phyloP scores from a whole-genome alignment of 2,888 invertebrate species.

The Apodemia zela region DNA sequence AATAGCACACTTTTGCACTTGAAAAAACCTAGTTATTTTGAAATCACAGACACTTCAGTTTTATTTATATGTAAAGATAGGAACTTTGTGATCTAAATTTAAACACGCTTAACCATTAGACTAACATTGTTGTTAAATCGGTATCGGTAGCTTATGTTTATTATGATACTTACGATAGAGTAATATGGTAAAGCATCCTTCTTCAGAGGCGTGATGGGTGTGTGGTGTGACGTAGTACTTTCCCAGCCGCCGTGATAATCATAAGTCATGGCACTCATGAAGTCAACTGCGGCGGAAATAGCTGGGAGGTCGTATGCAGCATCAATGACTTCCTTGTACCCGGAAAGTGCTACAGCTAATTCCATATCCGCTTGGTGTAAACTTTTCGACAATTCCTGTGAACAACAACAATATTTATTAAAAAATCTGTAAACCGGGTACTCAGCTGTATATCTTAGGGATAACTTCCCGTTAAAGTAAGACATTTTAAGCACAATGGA shows the following conservation, averaged over 20 bases:
- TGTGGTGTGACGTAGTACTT: slow-evolving; percentile 87
- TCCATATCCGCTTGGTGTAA: slow-evolving; percentile 85
- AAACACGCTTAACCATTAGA: too few species aligned
- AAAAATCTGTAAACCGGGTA: too few species aligned
- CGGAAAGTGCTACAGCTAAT: slow-evolving; percentile 91
- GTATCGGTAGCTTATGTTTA: background rate
- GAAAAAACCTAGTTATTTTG: too few species aligned
- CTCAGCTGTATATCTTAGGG: too few species aligned
- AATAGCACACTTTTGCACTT: too few species aligned
- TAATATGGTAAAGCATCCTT: slow-evolving; percentile 88
- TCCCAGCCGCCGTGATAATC: slow-evolving; percentile 97
- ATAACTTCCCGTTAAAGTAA: too few species aligned
- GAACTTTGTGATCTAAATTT: too few species aligned
- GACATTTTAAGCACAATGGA: too few species aligned
- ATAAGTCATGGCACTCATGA: slow-evolving; percentile 92
- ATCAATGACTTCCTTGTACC: slow-evolving; percentile 94
- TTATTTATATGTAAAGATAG: too few species aligned
- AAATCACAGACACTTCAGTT: too few species aligned
- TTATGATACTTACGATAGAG: slow-evolving; percentile 83
- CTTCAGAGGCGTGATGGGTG: slow-evolving; percentile 84
- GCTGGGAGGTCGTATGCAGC: slow-evolving; percentile 89
- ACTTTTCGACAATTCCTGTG: slow-evolving; percentile 83
- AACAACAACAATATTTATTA: background rate
- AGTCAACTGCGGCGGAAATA: slow-evolving; percentile 86
- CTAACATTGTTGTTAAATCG: too few species aligned